Evolutionary conservation across 2,888 invertebrate genomes (phyloP), one percentile per base, ranked within the genome.

Genomic region (Peribatodes rhomboidaria): DNA sequence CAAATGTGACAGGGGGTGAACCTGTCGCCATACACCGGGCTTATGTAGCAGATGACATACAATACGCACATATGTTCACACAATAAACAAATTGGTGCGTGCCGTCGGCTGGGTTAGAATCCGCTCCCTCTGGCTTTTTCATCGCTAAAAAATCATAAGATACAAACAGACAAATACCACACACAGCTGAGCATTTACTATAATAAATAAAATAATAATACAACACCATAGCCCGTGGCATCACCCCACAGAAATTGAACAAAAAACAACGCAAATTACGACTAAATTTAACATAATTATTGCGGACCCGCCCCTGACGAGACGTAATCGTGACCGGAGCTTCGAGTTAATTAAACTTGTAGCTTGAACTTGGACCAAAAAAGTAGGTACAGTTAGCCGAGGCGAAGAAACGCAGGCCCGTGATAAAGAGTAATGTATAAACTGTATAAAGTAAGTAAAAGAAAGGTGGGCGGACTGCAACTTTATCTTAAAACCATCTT

Each of bases 211-310:
- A 11, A 10, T 11, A 35, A 35, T 11, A 8, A n/a, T 27, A 27
- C 27, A 4, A 46, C 35, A 50, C 50, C 27, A 47, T 47, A 16
- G 18, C 35, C 35, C 18, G n/a, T 50, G 35, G 18, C 49, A 49
- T 49, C 49, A 33, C 33, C 20, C 35, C 10, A 20, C 18, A 50
- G 11, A 81, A 78, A 77, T 80, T 81, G 69, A 69, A 78, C 78
- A 84, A 85, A 87, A 88, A 87, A 84, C 77, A 67, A 71, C 80
- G 81, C 85, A 84, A 86, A 88, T 88, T 86, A 83, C 85, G 78
- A 78, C 82, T 87, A 83, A 87, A 80, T 80, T 82, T 82, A 87
- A 88, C 86, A 83, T 80, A n/a, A n/a, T n/a, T n/a, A 86, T 84
- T 81, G 84, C 67, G 65, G 70, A 75, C 84, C 82, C 88, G 88